Percentiles rank a stretch among this genome's conserved stretches.
Evolutionary conservation across 92 coral and sea anemone species (phyloP).

Genomic region (Phenganax subtilis): DNA sequence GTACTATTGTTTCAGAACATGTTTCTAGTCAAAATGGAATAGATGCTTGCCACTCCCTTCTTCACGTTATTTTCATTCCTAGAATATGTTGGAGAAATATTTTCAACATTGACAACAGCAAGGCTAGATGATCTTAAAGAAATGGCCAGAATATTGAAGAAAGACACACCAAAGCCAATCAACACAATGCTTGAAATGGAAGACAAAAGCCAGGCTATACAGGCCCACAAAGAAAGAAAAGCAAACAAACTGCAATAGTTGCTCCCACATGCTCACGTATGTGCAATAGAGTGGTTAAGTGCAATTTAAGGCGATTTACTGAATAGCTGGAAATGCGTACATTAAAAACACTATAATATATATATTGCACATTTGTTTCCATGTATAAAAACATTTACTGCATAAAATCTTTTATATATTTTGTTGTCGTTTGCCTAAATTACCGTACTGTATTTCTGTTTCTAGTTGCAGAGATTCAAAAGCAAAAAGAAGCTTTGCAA

Average conservation of each 20-base stretch:
- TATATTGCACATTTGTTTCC: no score
- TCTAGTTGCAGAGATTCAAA: background rate
- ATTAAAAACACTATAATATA: no score
- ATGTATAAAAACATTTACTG: no score
- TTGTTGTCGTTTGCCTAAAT: no score
- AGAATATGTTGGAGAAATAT: conserved; percentile 46
- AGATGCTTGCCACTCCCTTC: background rate
- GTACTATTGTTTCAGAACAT: background rate
- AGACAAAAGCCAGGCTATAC: no score
- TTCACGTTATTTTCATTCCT: background rate
- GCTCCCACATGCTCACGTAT: conserved; percentile 44
- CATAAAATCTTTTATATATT: no score
- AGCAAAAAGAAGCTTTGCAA: conserved; percentile 25
- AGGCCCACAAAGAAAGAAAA: conserved; percentile 7
- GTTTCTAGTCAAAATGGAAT: background rate
- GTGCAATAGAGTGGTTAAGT: background rate
- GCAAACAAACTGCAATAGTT: conserved; percentile 27
- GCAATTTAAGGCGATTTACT: no score
- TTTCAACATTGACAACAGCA: conserved; percentile 20
- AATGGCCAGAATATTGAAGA: conserved; percentile 22
- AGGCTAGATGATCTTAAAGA: conserved; percentile 24
- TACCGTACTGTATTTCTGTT: background rate
- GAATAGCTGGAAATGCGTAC: background rate
- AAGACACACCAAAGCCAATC: conserved; percentile 36
- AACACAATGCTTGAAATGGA: conserved; percentile 22